These are phyloP conservation scores for Drosophila kuntzei DNA, from an alignment of 2,888 invertebrate genomes.

Conservation along the genomic window DNA sequence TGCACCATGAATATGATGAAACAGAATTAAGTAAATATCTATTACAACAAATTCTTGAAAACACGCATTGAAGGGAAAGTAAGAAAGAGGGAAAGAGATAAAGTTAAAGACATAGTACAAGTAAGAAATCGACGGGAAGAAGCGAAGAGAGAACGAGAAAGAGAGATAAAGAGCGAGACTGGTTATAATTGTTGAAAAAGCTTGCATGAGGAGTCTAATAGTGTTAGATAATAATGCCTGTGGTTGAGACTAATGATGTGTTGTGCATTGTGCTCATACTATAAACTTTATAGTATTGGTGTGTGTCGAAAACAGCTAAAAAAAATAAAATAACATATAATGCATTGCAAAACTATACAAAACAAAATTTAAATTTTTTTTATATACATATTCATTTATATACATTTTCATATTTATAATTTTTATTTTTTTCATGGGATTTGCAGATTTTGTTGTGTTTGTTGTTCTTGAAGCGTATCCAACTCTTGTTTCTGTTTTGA, in stretches of 20 bases:
- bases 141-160: conserved; percentile 4
- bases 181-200: neutral
- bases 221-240: neutral
- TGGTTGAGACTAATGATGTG: neutral
- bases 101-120: neutral
- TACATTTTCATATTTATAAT: conserved; percentile 7
- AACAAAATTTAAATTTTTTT: neutral
- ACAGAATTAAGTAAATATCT: neutral
- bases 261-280: too few relatives aligned
- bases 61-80: neutral
- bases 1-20: neutral
- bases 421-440: neutral
- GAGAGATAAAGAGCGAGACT: neutral
- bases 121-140: neutral
- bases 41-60: neutral
- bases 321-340: neutral
- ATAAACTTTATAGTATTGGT: neutral
- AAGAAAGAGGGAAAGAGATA: neutral
- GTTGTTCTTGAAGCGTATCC: conserved; percentile 45
- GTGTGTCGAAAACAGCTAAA: conserved; percentile 2
- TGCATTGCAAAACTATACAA: conserved; percentile 7
- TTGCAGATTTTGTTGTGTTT: conserved; percentile 27
- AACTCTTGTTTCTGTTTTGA: conserved; percentile 47
- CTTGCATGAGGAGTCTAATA: neutral
- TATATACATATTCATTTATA: conserved; percentile 6